phyloP scores from a whole-genome alignment of 2,888 invertebrate species.

The Hypomecis atomaria region DNA sequence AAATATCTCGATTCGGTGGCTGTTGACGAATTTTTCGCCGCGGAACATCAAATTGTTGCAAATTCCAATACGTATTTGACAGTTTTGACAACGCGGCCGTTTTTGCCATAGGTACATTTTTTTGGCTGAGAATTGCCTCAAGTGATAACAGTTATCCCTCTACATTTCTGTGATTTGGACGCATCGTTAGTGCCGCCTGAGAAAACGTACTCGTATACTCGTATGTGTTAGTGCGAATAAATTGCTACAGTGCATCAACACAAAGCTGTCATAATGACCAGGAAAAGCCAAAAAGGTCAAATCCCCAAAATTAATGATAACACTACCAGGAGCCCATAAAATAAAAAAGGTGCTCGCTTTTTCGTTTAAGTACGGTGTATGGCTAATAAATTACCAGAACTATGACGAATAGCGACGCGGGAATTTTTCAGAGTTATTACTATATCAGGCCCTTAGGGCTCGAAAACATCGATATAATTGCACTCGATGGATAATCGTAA shows the following conservation, averaged over 20 bases:
- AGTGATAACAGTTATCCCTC: background rate
- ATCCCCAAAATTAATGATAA: slow-evolving; percentile 28
- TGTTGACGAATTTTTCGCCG: no score
- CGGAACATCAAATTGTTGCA: no score
- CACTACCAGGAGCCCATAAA: slow-evolving; percentile 46
- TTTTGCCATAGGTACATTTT: no score
- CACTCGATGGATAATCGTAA: slow-evolving; percentile 28
- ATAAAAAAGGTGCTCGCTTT: slow-evolving; percentile 51
- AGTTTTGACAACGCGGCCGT: no score
- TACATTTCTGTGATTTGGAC: background rate
- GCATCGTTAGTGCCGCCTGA: no score
- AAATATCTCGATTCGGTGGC: no score
- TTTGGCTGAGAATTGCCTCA: no score
- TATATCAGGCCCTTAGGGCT: slow-evolving; percentile 20
- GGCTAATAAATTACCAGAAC: slow-evolving; percentile 57
- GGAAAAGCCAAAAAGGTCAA: slow-evolving; percentile 12
- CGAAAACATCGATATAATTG: slow-evolving; percentile 22
- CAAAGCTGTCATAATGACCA: slow-evolving; percentile 3
- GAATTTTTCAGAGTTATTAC: slow-evolving; percentile 49
- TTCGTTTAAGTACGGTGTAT: slow-evolving; percentile 48
- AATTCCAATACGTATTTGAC: no score
- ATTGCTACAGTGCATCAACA: background rate
- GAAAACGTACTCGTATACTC: no score
- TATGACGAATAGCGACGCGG: slow-evolving; percentile 58
- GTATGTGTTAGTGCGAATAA: no score